Evolutionary conservation across 2,113 vertebrate species (phyloP), one percentile per base, ranked within the genome.

Genomic region (Parotia lawesii): DNA sequence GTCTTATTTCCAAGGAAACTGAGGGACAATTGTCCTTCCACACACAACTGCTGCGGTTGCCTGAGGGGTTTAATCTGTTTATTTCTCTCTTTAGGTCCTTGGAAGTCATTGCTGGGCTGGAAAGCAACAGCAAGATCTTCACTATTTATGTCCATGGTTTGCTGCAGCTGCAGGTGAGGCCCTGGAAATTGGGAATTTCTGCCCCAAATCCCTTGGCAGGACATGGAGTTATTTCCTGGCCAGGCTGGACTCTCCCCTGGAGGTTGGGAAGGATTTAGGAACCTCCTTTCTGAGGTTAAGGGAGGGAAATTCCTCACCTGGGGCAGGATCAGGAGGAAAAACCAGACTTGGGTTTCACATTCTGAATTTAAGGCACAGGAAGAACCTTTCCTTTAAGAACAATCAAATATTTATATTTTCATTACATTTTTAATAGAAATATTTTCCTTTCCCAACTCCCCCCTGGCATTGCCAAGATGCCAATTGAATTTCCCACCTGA

Each of bases 81-180:
- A 0, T 83, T 86, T 80, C 53, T 17, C 8, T 24, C 51, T 93
- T 47, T 74, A 99, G 99, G 90, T 99, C 99, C 25, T 92, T 99
- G 96, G 99, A 99, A 96, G 98, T 99, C 93, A 98, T 99, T 19
- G 98, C 98, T 25, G 99, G 99, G 29, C 97, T 99, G 96, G 99
- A 99, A 94, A 99, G 99, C 64, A 99, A 98, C 95, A 99, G 99
- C 97, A 98, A 98, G 91, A 98, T 98, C 87, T 99, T 99, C 96
- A 99, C 99, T 0, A 98, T 99, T 67, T 98, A 97, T 0, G 98
- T 99, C 1, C 99, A 99, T 0, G 99, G 99, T 4, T 94, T 99
- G 89, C 97, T 99, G 93, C 98, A 99, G 97, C 98, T 99, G 44
- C 99, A 99, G 99, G 99, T 99, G 92, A 98, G 97, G 24, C 50